Conservation (phyloP, 2,113 vertebrate species). For the Numenius arquata region DNA sequence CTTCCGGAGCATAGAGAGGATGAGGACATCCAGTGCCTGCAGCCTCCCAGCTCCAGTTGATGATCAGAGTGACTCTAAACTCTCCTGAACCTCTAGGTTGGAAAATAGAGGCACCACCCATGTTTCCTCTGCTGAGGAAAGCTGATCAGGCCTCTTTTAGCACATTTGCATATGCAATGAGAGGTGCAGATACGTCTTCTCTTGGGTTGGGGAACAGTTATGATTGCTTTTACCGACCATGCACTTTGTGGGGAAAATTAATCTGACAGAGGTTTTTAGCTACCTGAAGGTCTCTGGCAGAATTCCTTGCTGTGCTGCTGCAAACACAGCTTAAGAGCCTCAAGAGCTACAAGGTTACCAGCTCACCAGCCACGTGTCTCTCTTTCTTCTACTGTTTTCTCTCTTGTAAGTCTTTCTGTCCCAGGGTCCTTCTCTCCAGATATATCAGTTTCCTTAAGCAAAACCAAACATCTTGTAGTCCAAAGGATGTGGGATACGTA, state of each 20-base stretch:
- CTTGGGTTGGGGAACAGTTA: not conserved
- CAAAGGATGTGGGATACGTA: accelerated
- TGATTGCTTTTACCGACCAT: not conserved
- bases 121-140: not conserved
- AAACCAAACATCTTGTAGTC: not conserved
- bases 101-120: not conserved
- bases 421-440: not conserved
- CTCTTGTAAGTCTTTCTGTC: not conserved
- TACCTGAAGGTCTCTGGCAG: not conserved
- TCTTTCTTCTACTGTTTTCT: not conserved
- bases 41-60: not conserved
- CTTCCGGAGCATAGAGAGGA: not conserved
- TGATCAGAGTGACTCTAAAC: not conserved
- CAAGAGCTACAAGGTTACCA: not conserved
- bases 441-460: not conserved
- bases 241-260: not conserved
- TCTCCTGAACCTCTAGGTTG: not conserved
- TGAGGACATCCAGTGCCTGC: not conserved
- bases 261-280: not conserved
- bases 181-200: not conserved
- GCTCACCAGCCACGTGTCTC: accelerated
- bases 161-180: not conserved
- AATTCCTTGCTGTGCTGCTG: not conserved
- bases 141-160: not conserved
- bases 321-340: not conserved